Evolutionary conservation across 1,140 invertebrate species (phyloP), one percentile per base, ranked within the genome.

Genomic region (Zaprionus ghesquierei): DNA sequence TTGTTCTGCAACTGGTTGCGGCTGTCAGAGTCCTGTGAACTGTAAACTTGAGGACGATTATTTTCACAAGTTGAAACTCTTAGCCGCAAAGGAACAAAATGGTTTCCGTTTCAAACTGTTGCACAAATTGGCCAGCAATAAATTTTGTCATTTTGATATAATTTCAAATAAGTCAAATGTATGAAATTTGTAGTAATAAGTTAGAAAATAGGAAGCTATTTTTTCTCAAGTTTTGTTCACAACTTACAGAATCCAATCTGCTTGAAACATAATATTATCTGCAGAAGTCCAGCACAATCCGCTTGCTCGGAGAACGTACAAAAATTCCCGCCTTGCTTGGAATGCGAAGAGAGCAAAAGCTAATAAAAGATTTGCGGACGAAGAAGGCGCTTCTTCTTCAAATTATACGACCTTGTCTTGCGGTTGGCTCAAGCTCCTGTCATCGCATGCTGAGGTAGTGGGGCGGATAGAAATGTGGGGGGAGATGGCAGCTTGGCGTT

Each of bases 351-450:
- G 15, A 54, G 53, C 49, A 33, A 50, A 69, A 79, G 81, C 79
- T 70, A 77, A 82, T 81, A 68, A 84, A 79, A 79, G 64, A 79
- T 84, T 63, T 66, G 75, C 75, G 49, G 60, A 60, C 41, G n/a
- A n/a, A n/a, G n/a, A n/a, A n/a, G n/a, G 61, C 65, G 75, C 61
- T 70, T 54, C 62, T 55, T 82, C 65, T 55, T 82, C 75, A 75
- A 75, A 75, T 81, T 78, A 75, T 68, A 59, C 63, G 66, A 31
- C 18, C 59, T 18, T 13, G 10, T 27, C 12, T 35, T 60, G 54
- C 29, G 20, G 49, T 51, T 15, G 50, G 12, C 41, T 25, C 9
- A 69, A 76, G 68, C 70, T 68, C 54, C 63, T 78, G 46, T 58
- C 71, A 54, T 61, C 78, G 31, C 31, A 62, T 62, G 59, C 64